Percentiles rank a stretch among this genome's conserved stretches.
phyloP scores from a whole-genome alignment of 2,113 vertebrate genomes.

The Pithys albifrons region DNA sequence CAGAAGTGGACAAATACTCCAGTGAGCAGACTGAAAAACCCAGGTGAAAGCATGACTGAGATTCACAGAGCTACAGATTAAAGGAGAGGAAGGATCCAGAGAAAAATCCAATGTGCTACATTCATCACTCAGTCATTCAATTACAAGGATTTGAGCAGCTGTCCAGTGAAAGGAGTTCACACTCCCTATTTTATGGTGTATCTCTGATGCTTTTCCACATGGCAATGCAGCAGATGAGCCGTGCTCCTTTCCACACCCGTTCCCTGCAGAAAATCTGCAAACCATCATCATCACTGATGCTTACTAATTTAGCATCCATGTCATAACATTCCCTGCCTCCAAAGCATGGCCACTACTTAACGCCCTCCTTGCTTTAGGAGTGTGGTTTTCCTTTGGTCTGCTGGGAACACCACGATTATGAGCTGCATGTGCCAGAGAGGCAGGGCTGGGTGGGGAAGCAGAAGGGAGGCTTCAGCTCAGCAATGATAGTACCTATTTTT shows the following conservation, averaged over 20 bases:
- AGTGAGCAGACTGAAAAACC: neutral
- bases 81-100: neutral
- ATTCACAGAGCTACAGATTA: neutral
- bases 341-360: neutral
- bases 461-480: slow-evolving; percentile 54
- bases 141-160: neutral
- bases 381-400: slow-evolving; percentile 1
- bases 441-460: slow-evolving; percentile 22
- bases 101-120: neutral
- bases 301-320: slow-evolving; percentile 8
- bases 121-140: neutral
- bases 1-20: neutral
- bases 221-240: neutral
- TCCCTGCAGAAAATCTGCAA: neutral
- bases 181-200: neutral
- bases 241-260: neutral
- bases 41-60: neutral
- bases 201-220: neutral
- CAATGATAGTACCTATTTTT: slow-evolving; percentile 70
- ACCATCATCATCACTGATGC: neutral
- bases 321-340: neutral
- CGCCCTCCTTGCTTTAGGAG: slow-evolving; percentile 4
- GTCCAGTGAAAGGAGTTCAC: neutral
- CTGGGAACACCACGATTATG: neutral
- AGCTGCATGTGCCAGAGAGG: slow-evolving; percentile 39